Conservation (phyloP, 2,888 invertebrate species). For the Cristatella mucedo region DNA sequence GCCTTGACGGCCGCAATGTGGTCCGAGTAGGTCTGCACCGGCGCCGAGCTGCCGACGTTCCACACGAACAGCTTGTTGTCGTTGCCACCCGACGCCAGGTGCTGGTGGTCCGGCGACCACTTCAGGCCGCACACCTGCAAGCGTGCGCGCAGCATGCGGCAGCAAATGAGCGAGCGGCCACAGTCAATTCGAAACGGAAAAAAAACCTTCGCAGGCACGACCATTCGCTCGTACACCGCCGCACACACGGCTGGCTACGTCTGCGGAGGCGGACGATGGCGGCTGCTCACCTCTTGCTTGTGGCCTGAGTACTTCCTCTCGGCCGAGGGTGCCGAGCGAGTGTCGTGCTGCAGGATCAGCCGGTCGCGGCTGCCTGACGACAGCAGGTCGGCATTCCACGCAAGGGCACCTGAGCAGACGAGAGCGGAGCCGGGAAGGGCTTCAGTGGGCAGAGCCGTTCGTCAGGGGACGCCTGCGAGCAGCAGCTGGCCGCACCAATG, state of each 20-base stretch:
- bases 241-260: no score
- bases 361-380: constrained; percentile 89
- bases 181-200: no score
- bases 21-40: constrained; percentile 86
- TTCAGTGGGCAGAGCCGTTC: no score
- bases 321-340: constrained; percentile 45
- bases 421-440: no score
- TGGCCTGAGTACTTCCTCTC: constrained; percentile 71
- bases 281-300: constrained; percentile 75
- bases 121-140: constrained; percentile 71
- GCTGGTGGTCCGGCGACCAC: constrained; percentile 95
- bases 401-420: constrained; percentile 64
- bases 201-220: no score
- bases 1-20: constrained; percentile 87
- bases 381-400: constrained; percentile 91
- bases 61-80: constrained; percentile 88
- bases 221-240: no score
- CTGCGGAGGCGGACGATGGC: no score
- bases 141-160: not conserved
- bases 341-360: constrained; percentile 80
- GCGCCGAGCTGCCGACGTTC: constrained; percentile 49
- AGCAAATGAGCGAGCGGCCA: no score
- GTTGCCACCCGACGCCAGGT: constrained; percentile 92
- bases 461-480: no score
- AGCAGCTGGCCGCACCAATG: no score